phyloP scores from a whole-genome alignment of 2,113 vertebrate genomes.

The Sceloporus undulatus region DNA sequence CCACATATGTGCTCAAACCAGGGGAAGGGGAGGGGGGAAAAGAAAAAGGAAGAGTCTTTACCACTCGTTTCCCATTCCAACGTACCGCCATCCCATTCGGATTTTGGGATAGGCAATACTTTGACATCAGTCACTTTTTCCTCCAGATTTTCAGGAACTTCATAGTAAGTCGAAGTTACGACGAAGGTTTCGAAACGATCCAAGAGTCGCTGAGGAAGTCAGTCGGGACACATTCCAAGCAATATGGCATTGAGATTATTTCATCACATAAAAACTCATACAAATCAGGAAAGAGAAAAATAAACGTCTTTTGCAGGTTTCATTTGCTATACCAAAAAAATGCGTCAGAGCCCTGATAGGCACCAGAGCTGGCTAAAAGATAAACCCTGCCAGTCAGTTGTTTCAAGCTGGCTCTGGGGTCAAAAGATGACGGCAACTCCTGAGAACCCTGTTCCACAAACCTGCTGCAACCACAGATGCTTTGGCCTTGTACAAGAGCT shows the following conservation, averaged over 20 bases:
- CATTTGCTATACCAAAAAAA: conserved; percentile 54
- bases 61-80: conserved; percentile 37
- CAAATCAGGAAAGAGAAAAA: conserved; percentile 54
- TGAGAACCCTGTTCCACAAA: conserved; percentile 58
- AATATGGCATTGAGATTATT: conserved; percentile 57
- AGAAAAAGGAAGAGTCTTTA: conserved; percentile 58
- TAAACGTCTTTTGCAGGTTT: conserved; percentile 54
- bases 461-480: conserved; percentile 40
- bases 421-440: conserved; percentile 61
- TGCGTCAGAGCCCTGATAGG: conserved; percentile 61
- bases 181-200: not conserved
- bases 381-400: conserved; percentile 66
- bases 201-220: conserved; percentile 40
- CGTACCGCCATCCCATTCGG: conserved; percentile 18
- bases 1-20: conserved; percentile 70
- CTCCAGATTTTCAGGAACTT: conserved; percentile 58
- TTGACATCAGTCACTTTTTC: conserved; percentile 38
- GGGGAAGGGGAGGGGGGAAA: not conserved
- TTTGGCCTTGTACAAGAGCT: not conserved
- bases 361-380: conserved; percentile 68
- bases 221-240: conserved; percentile 57
- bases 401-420: conserved; percentile 64
- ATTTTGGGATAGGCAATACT: conserved; percentile 35
- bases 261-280: conserved; percentile 67
- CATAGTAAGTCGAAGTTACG: conserved; percentile 40